Evolutionary conservation across 2,888 invertebrate species (phyloP).

Genomic region (Andricus quercusramuli): DNA sequence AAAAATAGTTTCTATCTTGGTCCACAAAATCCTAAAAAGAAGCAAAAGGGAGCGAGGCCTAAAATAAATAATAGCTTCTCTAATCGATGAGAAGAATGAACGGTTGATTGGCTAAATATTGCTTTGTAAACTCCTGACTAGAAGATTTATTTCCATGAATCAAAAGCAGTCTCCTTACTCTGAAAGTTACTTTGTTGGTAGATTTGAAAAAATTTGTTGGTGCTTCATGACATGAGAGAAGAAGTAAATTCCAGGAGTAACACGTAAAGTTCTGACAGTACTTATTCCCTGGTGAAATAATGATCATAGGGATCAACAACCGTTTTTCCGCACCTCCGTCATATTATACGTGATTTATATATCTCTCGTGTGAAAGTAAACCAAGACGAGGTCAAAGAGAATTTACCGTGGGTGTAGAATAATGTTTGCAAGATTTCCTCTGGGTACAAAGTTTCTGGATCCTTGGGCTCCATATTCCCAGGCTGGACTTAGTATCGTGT

Average conservation of each 20-base stretch:
- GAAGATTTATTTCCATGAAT: neutral
- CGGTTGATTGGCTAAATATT: too few species aligned
- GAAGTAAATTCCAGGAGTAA: slow-evolving; percentile 18
- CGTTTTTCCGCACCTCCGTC: slow-evolving; percentile 22
- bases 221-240: neutral
- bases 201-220: slow-evolving; percentile 19
- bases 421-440: slow-evolving; percentile 38
- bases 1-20: too few species aligned
- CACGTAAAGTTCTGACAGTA: slow-evolving; percentile 34
- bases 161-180: neutral
- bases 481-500: slow-evolving; percentile 33
- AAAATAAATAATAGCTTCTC: too few species aligned
- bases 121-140: too few species aligned
- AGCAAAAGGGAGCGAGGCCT: too few species aligned
- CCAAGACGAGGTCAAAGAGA: slow-evolving; percentile 24
- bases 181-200: neutral
- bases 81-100: too few species aligned
- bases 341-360: slow-evolving; percentile 35
- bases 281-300: slow-evolving; percentile 29
- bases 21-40: too few species aligned
- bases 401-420: slow-evolving; percentile 11
- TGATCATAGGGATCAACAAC: slow-evolving; percentile 32
- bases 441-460: slow-evolving; percentile 26
- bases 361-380: slow-evolving; percentile 28
- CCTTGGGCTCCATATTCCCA: neutral